Base-by-base conservation (phyloP, 2,113 vertebrate species). In the Astur gentilis region DNA sequence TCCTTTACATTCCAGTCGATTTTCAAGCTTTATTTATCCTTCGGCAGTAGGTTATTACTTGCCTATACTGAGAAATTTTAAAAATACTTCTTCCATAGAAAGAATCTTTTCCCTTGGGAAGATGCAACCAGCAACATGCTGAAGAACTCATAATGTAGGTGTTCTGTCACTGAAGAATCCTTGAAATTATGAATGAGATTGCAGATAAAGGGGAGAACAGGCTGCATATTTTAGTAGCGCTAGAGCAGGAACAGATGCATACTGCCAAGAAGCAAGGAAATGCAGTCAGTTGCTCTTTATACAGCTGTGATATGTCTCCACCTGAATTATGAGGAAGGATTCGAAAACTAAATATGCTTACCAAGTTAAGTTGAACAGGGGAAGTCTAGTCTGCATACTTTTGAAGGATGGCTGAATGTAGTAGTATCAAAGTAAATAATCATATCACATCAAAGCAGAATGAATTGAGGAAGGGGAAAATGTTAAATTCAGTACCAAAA, bases 11-110 rank as follows among this genome's bases (percentile, higher is more conserved):
- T 58, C 40, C 23, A 15, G 64, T 87, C 1, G 0, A 6, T 93
- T 93, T 88, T 45, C 60, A 78, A 89, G 83, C 75, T 91, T 17
- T 82, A 45, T 84, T 84, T 95, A 88, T 93, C 42, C 77, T 84
- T 78, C 71, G 80, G 52, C 86, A 84, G 38, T 44, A 76, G 54
- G 23, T 65, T 91, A 31, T 32, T 71, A 84, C 62, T 96, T 8
- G 34, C 89, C 40, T 87, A 20, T 47, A 22, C 31, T 31, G 11
- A 78, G 64, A 89, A 58, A 44, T 89, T 89, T 92, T 20, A 22
- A 76, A 91, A 87, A 38, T 15, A 10, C 23, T 84, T 67, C n/a
- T 50, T 66, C 75, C 23, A 9, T 25, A 49, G 80, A 71, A 85
- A 65, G 42, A 72, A 58, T 85, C 42, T 67, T 65, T 78, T 65